phyloP scores from a whole-genome alignment of 2,888 invertebrate genomes.

The Drosophila helvetica region DNA sequence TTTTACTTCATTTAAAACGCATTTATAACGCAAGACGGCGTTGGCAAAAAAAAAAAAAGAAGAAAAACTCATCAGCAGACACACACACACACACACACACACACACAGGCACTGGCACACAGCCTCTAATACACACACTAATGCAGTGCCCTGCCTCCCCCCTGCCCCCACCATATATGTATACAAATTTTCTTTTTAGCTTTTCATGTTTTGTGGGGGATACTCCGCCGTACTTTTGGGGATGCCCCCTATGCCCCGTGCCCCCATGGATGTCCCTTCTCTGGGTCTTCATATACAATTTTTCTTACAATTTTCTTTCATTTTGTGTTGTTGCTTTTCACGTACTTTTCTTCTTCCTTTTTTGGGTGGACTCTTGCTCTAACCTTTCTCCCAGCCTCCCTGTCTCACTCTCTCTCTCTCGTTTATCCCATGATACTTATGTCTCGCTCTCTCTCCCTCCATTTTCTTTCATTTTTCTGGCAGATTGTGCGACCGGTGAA shows the following conservation, averaged over 20 bases:
- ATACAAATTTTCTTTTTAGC: constrained; percentile 78
- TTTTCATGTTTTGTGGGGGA: constrained; percentile 64
- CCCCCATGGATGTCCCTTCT: constrained; percentile 30
- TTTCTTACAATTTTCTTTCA: constrained; percentile 69
- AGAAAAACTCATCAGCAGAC: constrained; percentile 71
- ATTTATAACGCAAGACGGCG: constrained; percentile 72
- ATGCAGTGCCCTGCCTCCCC: constrained; percentile 55
- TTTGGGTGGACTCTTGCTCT: constrained; percentile 17
- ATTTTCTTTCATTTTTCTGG: constrained; percentile 61
- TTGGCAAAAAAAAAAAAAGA: constrained; percentile 13
- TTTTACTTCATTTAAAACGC: constrained; percentile 80
- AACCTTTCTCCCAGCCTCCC: constrained; percentile 44
- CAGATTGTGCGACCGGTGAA: constrained; percentile 93
- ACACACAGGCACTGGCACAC: constrained; percentile 12
- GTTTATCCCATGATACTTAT: constrained; percentile 25
- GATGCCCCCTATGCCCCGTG: background rate
- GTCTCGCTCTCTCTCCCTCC: constrained; percentile 24
- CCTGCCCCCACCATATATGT: constrained; percentile 42
- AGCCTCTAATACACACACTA: constrained; percentile 40
- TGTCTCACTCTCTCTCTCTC: constrained; percentile 33
- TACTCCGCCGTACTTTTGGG: constrained; percentile 51
- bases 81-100: constrained; percentile 21
- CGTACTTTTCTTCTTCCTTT: constrained; percentile 30
- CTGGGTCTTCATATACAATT: constrained; percentile 50
- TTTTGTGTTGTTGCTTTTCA: constrained; percentile 64